Evolutionary conservation across 2,113 vertebrate species (phyloP).

Genomic region (Sphyrna mokarran): DNA sequence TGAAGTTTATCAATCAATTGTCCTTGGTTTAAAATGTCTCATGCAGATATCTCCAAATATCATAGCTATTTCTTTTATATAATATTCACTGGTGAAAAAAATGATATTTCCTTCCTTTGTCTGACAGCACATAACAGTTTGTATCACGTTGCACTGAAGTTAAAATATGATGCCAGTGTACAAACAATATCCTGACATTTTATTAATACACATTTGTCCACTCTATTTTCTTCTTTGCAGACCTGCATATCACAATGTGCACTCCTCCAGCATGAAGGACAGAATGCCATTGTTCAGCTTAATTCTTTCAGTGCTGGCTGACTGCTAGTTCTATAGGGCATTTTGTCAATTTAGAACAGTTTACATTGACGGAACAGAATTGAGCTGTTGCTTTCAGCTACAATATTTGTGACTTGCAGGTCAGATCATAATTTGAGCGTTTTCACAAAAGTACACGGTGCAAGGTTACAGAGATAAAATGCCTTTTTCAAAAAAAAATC

Average conservation of each 20-base stretch:
- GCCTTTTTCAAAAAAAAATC: background rate
- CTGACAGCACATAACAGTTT: background rate
- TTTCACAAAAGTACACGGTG: background rate
- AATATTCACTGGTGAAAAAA: background rate
- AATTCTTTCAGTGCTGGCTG: constrained; percentile 27
- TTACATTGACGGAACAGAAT: background rate
- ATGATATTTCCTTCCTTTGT: background rate
- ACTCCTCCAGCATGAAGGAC: constrained; percentile 12
- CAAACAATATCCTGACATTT: background rate
- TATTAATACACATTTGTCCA: too few relatives aligned
- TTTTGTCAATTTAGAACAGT: constrained; percentile 25
- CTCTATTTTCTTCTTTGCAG: background rate
- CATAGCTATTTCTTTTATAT: background rate
- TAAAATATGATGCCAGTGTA: background rate
- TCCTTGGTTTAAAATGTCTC: background rate
- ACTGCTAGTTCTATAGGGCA: constrained; percentile 24
- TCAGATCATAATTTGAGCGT: background rate
- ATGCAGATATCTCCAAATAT: background rate
- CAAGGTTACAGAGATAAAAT: constrained; percentile 22
- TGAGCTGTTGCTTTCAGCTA: constrained; percentile 18
- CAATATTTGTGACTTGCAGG: constrained; percentile 27
- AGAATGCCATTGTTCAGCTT: constrained; percentile 11
- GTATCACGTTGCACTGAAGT: background rate
- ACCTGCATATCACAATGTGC: background rate
- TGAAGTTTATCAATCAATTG: background rate